Base-by-base conservation (phyloP, 2,113 vertebrate genomes). In the Oncorhynchus clarkii region DNA sequence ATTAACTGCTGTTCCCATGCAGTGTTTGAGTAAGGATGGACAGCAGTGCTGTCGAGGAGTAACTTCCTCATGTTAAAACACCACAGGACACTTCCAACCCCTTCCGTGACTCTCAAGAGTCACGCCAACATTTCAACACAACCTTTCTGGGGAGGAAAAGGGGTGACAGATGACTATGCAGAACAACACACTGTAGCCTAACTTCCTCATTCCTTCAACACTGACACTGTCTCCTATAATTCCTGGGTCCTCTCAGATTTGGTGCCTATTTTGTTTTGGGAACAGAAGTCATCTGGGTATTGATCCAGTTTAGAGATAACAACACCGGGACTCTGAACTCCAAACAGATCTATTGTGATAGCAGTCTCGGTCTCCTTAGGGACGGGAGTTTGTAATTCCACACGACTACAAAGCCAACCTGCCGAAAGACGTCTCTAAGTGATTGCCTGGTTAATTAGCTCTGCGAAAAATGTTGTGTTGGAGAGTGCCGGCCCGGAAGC, bases 371-470 rank as follows among this genome's bases (percentile, higher is more conserved):
- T 72, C 62, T 79, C 76, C 73, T 24, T 24, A 57, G 73, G 77
- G 77, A 67, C 73, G 70, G 72, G 67, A 54, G 13, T 49, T 74
- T 59, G 76, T 68, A 72, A 78, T 49, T 66, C 60, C 73, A 72
- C 59, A 67, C 72, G 13, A 49, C 71, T 72, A 68, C 80, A 82
- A 82, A 82, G 78, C 73, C 39, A 73, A 66, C 76, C 72, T 67
- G 67, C 71, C 73, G 59, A 84, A 83, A 82, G 73, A 70, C 49
- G 13, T 77, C 77, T 82, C 31, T 49, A 62, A 73, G 76, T 76
- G 79, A 82, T 78, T 76, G 78, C 59, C 79, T 72, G 45, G 77
- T 86, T 89, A 91, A 91, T 87, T 87, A 87, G 70, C 34, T 57
- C 48, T 66, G 72, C 71, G 70, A 72, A 78, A 81, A 74, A 80